Evolutionary conservation across 2,888 invertebrate genomes (phyloP), one percentile per base, ranked within the genome.

Genomic region (Selenia dentaria): DNA sequence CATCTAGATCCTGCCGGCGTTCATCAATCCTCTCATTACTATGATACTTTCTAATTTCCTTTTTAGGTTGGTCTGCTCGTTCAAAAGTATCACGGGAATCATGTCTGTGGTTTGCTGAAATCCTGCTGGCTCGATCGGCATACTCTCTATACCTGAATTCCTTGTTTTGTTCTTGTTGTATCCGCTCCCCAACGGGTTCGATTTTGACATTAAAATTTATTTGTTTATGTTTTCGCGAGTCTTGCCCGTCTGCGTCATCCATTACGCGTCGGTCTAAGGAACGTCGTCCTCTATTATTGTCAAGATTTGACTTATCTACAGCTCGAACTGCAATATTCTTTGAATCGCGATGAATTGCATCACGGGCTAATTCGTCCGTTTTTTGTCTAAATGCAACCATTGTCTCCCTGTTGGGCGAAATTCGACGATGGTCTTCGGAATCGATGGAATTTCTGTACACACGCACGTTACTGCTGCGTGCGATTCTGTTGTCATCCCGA

Each of bases 221-320:
- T n/a, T n/a, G n/a, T n/a, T n/a, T n/a, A n/a, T n/a, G n/a, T n/a
- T n/a, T n/a, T n/a, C n/a, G n/a, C n/a, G n/a, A n/a, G n/a, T n/a
- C n/a, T n/a, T n/a, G n/a, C n/a, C n/a, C 45, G 8, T 22, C 13
- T 9, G 18, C 32, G 2, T 34, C 24, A 31, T 38, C 48, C 18
- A 33, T 40, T n/a, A 24, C 42, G 9, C 40, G 46, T 12, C 31
- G 40, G 5, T 43, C 42, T 18, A 36, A n/a, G n/a, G n/a, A 38
- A 35, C 29, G 20, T 6, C 53, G 28, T 32, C 44, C 41, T 20
- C 28, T 46, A 16, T 42, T 52, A 16, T 50, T 32, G 22, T 52
- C 44, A 33, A 28, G 29, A 22, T 45, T 42, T 10, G 36, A 29
- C 22, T 25, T 53, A 29, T 26, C 28, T 25, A 37, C 46, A 25